These are phyloP conservation scores for Knipowitschia caucasica DNA, from an alignment of 2,797 vertebrate species.

Conservation along the genomic window DNA sequence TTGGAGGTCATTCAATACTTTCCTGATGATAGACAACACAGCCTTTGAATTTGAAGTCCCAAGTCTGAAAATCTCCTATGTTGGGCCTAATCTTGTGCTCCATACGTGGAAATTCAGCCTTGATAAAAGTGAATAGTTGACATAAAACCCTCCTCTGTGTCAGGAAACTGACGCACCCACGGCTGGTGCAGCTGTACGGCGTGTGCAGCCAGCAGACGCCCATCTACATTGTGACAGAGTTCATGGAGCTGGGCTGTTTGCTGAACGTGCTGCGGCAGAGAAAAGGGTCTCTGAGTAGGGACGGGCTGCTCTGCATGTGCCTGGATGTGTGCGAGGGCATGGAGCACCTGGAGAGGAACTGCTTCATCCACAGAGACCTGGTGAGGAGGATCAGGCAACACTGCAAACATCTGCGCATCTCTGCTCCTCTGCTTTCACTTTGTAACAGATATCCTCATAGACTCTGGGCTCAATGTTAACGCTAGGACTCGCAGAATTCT, in stretches of 20 bases:
- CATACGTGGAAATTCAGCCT: no score
- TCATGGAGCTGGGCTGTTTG: conserved; percentile 92
- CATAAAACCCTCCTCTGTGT: background rate
- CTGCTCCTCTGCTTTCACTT: no score
- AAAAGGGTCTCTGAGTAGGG: conserved; percentile 74
- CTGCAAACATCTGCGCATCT: background rate
- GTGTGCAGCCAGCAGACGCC: conserved; percentile 90
- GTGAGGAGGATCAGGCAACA: conserved; percentile 60
- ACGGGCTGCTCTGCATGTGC: conserved; percentile 82
- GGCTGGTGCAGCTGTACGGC: conserved; percentile 91
- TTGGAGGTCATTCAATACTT: no score
- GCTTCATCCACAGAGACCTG: conserved; percentile 94
- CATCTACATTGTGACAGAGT: conserved; percentile 91
- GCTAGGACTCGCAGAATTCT: no score
- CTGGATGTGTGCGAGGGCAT: conserved; percentile 90
- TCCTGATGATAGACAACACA: no score
- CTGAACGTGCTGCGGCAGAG: conserved; percentile 85
- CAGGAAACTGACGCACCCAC: conserved; percentile 90
- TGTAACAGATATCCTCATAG: no score
- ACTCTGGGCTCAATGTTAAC: no score
- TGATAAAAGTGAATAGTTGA: no score
- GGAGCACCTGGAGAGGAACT: conserved; percentile 85
- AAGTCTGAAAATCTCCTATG: no score
- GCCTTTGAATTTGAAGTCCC: no score
- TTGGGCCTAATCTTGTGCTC: no score